Evolutionary conservation across 2,797 vertebrate genomes (phyloP), one percentile per base, ranked within the genome.

Genomic region (Microctenopoma steveboyesi): DNA sequence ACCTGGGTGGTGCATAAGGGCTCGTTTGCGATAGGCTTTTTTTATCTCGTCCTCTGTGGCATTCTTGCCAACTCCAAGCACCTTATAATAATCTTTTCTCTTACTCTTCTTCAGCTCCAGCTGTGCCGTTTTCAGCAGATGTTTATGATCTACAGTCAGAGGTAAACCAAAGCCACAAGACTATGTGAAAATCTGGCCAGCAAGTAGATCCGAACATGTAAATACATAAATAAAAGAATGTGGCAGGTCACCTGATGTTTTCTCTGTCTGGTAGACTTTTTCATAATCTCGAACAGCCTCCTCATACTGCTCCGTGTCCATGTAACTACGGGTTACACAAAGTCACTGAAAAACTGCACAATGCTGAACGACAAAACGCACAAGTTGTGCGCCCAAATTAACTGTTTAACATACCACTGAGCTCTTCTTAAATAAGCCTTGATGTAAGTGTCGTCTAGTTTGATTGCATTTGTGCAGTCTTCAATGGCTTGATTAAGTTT

Each of bases 1-100:
- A 98, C 97, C 97, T 93, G 97, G 97, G 64, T 98, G 97, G 78
- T 98, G 97, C 97, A 98, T 96, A 9, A 98, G 93, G n/a, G 97
- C 97, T 42, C 97, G 92, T 85, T 98, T 98, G 83, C 97, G 95
- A 62, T 98, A 98, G 0, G 96, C 97, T 82, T 98, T 98, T 88
- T 98, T 98, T 86, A 98, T 98, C 85, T 98, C 97, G 0, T 98
- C 97, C 61, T 98, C 97, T 0, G 97, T 96, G 47, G 97, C 97
- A 0, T 94, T 97, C 87, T 97, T 98, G 79, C 95, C 94, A 2
- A 98, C 92, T 0, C 97, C 97, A 0, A 98, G 92, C 72, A 98
- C 96, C 89, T 97, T 98, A 83, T 98, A 98, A 88, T 98, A 98
- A 92, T 98, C 96, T 97, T 98, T 98, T 91, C 96, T 91, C 82